Evolutionary conservation across 2,888 invertebrate genomes (phyloP), one percentile per base, ranked within the genome.

Genomic region (Tipula vernalis): DNA sequence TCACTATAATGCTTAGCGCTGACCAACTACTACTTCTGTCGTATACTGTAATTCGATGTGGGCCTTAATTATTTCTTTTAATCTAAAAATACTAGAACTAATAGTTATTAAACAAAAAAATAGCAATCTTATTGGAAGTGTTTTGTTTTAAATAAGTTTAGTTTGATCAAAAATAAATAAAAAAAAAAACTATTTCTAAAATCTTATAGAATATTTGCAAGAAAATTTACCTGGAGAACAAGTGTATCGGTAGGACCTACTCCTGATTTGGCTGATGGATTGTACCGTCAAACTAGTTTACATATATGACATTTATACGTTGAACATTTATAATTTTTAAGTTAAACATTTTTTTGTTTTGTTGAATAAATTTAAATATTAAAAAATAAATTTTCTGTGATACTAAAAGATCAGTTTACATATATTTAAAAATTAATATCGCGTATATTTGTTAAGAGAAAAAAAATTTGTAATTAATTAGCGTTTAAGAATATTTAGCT

Each of bases 221-320:
- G 88, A 87, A 88, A 88, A 88, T 87, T 89, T 44, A 88, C 89
- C 57, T 89, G 89, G 89, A 89, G 89, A 83, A 89, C 89, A 87
- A 71, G 89, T 10, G 89, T 89, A 87, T 88, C 88, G 18, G 87
- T 89, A 42, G 89, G 89, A 71, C 89, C 90, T 41, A 88, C 88
- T 47, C 88, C 88, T 39, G 41, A 84, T 84, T 39, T 41, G 84
- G 84, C 15, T 39, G 84, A 84, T 84, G 84, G 41, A 41, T 18
- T 84, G 84, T 84, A 84, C 41, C 86, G 86, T 41, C 86, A 86
- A 85, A 85, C 86, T 47, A 87, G 83, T 86, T 71, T 89, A 86
- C 89, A 90, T 87, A 90, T 90, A 8, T 87, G 42, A 87, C 47
- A 47, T 86, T 85, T 12, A 36, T 36, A 41, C 39, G 28, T 71